These are phyloP conservation scores for Drosophila subpulchrella DNA, from an alignment of 1,140 invertebrate genomes.

Conservation along the genomic window DNA sequence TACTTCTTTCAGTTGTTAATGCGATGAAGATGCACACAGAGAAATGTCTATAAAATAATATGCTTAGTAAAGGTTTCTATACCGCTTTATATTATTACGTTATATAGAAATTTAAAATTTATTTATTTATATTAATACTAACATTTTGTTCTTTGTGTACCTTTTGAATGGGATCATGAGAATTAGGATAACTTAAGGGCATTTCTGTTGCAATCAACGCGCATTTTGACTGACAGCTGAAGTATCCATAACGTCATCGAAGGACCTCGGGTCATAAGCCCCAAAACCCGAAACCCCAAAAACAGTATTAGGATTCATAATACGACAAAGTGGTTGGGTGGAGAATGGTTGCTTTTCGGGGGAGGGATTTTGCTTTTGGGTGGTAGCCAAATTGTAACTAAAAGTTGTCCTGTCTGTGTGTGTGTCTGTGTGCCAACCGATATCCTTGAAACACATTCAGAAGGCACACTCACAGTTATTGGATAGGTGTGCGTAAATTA, in stretches of 20 bases:
- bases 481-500: slow-evolving; percentile 47
- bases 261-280: slow-evolving; percentile 60
- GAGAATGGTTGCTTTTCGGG: slow-evolving; percentile 1
- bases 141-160: slow-evolving; percentile 7
- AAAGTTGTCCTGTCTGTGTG: slow-evolving; percentile 28
- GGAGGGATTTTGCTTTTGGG: slow-evolving; percentile 1
- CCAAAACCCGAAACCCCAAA: slow-evolving; percentile 3
- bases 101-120: no score
- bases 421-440: slow-evolving; percentile 45
- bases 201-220: slow-evolving; percentile 56
- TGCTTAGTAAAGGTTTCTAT: not conserved
- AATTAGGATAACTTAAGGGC: slow-evolving; percentile 10
- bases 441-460: slow-evolving; percentile 66
- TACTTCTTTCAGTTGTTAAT: slow-evolving; percentile 21
- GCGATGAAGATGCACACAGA: slow-evolving; percentile 7
- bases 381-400: slow-evolving; percentile 46
- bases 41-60: not conserved
- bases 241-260: slow-evolving; percentile 78
- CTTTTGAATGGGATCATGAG: not conserved
- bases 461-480: slow-evolving; percentile 3
- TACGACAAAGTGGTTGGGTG: slow-evolving; percentile 62
- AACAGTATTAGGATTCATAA: slow-evolving; percentile 77
- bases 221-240: slow-evolving; percentile 74
- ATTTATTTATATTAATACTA: no score
- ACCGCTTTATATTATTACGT: no score